Evolutionary conservation across 92 coral and sea anemone genomes (phyloP), one percentile per base, ranked within the genome.

Genomic region (Zoanthus solanderi): DNA sequence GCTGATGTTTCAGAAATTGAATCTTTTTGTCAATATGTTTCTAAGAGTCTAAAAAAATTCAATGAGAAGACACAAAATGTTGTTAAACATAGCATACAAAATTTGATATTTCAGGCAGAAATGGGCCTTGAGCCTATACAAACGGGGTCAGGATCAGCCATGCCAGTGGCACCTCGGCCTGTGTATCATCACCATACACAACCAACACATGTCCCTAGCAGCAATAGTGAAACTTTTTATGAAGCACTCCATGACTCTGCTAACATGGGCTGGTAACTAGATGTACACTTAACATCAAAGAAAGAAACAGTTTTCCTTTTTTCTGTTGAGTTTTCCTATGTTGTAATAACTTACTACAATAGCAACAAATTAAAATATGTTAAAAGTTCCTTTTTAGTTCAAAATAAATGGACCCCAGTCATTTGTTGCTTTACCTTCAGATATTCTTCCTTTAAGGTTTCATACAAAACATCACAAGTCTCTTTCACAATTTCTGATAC

Each of bases 51-150:
- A 72, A 72, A 72, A 72, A 32, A 72, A 37, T 32, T 72, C 50
- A 72, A 72, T 72, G 76, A 72, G 76, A 72, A 72, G 50, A 72
- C 76, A 72, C 76, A 72, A 72, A 72, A 72, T 72, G 76, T 72
- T 31, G 76, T 32, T 72, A 37, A 72, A 72, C 76, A 72, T 72
- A 17, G 76, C 48, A 72, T 72, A 37, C 76, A 72, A 72, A 72
- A 72, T 42, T 72, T 72, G 48, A 32, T 72, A 72, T 32, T 42
- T 37, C 76, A 31, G 76, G 76, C 76, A 72, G 76, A 72, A 72
- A 72, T 72, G 50, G 37, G 48, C 76, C 76, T 72, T 72, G 76
- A 7, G 76, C 76, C 76, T 37, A 32, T 72, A 29, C 76, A 72
- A 72, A 31, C 76, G 10, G 76, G 76, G 76, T 72, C 76, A 72